phyloP scores from a whole-genome alignment of 2,113 vertebrate genomes.

The Scomber japonicus region DNA sequence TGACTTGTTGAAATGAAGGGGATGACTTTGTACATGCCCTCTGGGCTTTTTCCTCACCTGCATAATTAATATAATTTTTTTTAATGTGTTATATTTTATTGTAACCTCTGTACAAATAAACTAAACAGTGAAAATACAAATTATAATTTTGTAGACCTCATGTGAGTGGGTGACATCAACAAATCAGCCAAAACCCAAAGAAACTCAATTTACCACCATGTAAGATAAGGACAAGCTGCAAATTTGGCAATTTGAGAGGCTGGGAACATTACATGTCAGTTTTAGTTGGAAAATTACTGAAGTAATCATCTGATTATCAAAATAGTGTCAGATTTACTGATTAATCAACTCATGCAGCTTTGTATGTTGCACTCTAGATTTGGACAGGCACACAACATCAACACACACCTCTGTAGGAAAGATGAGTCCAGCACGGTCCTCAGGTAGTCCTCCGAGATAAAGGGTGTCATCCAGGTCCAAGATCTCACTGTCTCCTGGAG shows the following conservation, averaged over 20 bases:
- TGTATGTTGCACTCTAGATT: background rate
- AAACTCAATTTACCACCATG: background rate
- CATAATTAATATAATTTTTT: no score
- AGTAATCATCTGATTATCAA: background rate
- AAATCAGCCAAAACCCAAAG: no score
- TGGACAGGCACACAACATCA: background rate
- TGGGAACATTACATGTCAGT: background rate
- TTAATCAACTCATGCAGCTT: background rate
- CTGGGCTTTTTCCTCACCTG: no score
- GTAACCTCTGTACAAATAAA: no score
- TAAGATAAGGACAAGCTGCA: background rate
- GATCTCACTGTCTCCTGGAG: conserved; percentile 98
- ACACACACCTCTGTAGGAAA: conserved; percentile 92
- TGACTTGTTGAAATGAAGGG: no score
- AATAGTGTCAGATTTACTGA: background rate
- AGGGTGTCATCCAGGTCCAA: conserved; percentile 96
- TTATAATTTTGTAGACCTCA: no score
- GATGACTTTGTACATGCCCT: no score
- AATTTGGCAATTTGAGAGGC: background rate
- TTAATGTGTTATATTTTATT: no score
- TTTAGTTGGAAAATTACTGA: no score
- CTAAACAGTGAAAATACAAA: background rate
- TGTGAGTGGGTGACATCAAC: background rate
- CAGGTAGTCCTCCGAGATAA: conserved; percentile 96
- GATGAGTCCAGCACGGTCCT: conserved; percentile 95